A percentile compares a stretch with the other conserved stretches of the same genome.
Conservation (phyloP, 37 sponge, comb jelly and placozoan genomes). For the Tethya wilhelma region DNA sequence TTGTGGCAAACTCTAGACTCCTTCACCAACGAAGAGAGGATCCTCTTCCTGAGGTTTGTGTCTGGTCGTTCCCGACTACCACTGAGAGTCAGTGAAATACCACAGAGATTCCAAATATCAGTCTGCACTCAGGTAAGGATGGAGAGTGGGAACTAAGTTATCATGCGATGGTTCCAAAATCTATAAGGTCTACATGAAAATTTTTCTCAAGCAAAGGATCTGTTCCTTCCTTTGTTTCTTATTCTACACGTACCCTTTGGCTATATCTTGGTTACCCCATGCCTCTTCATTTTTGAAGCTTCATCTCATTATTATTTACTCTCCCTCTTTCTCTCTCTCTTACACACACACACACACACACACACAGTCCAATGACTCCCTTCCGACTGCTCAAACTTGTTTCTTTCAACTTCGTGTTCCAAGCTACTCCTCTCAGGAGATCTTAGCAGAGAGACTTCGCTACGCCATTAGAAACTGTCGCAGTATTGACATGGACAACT, state of each 20-base stretch:
- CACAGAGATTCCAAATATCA: constrained; percentile 84
- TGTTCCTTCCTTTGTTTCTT: too few species aligned
- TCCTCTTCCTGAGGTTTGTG: constrained; percentile 81
- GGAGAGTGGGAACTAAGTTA: too few species aligned
- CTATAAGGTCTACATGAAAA: too few species aligned
- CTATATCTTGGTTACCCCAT: too few species aligned
- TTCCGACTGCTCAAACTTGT: constrained; percentile 94
- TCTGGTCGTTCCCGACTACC: constrained; percentile 91
- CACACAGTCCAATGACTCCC: constrained; percentile 66
- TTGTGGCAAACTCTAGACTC: constrained; percentile 86
- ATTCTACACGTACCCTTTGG: too few species aligned
- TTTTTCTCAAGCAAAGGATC: too few species aligned
- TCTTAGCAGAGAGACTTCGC: constrained; percentile 77
- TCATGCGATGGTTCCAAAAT: too few species aligned
- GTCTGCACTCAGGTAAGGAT: constrained; percentile 68
- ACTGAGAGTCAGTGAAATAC: constrained; percentile 75
- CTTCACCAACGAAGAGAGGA: constrained; percentile 78
- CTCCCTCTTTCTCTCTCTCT: too few species aligned
- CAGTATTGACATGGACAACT: constrained; percentile 91
- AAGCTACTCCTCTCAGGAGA: constrained; percentile 68
- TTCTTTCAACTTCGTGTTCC: constrained; percentile 94
- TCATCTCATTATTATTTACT: too few species aligned
- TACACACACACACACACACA: too few species aligned
- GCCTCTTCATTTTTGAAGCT: too few species aligned
- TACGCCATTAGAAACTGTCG: constrained; percentile 93